Evolutionary conservation across 2,113 vertebrate genomes (phyloP).

Genomic region (Ochotona curzoniae): DNA sequence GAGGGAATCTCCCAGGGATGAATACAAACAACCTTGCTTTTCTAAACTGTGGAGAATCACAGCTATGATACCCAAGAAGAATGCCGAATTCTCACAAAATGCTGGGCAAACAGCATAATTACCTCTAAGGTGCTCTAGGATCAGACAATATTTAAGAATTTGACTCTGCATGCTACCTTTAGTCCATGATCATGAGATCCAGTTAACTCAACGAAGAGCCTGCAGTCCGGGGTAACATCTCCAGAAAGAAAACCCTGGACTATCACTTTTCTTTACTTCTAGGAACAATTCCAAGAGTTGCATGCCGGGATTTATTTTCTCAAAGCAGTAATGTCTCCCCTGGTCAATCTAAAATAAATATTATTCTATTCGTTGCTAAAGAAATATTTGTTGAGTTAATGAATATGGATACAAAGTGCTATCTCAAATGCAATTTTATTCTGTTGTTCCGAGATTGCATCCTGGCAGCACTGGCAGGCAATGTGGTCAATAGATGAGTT

Average conservation of each 20-base stretch:
- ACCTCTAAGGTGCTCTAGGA: background rate
- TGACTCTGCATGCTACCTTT: background rate
- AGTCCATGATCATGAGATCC: background rate
- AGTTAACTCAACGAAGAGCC: background rate
- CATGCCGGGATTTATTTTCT: constrained; percentile 69
- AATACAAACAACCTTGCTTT: background rate
- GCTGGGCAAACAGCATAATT: background rate
- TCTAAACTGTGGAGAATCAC: background rate
- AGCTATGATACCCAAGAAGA: background rate
- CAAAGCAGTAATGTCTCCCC: constrained; percentile 55
- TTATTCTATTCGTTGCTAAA: constrained; percentile 64
- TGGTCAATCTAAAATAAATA: constrained; percentile 67
- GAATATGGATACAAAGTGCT: constrained; percentile 54
- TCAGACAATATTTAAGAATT: background rate
- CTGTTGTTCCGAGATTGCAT: background rate
- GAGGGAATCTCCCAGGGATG: background rate
- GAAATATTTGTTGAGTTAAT: constrained; percentile 74
- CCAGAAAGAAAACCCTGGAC: background rate
- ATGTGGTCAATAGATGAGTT: background rate
- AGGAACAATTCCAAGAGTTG: constrained; percentile 28
- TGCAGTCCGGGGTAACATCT: background rate
- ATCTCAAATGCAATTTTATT: constrained; percentile 56
- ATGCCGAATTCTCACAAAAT: background rate
- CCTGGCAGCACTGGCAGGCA: background rate
- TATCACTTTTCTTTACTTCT: constrained; percentile 31